Evolutionary conservation across 2,113 vertebrate genomes (phyloP), one percentile per base, ranked within the genome.

Genomic region (Podarcis raffonei): DNA sequence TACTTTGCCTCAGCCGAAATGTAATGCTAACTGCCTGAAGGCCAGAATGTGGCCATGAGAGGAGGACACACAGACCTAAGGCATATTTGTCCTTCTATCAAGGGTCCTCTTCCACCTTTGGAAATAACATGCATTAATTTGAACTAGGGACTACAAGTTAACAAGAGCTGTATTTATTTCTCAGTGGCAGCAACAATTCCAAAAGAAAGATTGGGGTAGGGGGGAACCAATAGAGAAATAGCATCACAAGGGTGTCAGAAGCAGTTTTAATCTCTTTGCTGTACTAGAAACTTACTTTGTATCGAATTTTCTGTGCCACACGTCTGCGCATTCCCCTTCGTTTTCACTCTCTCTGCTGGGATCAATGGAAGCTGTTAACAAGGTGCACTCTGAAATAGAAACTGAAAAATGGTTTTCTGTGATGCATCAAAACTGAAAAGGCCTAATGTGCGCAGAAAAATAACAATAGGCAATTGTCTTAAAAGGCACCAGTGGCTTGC

Each of bases 331-430:
- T 90, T 92, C 90, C 79, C 37, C 86, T 2, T 0, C 76, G 42
- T 20, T 91, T 6, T 86, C 74, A 88, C 15, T 77, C 30, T 87
- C 87, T 86, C 72, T 71, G 66, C 81, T 62, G 30, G 65, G 39
- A 92, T 93, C 89, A 92, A 81, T 93, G 75, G 1, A 83, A 82
- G 83, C 53, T 93, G 89, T 92, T 89, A 92, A 91, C 62, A 91
- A 86, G 42, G 66, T 86, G 89, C 91, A 62, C 18, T 62, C 59
- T 62, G 59, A 62, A 62, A 62, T 62, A 62, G 76, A 93, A 91
- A 62, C 59, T 20, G 18, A 62, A 62, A 62, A 62, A 62, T 62
- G 59, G 18, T 62, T 62, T 62, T 62, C 59, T 62, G 59, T 62
- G 59, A 62, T 62, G 59, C 59, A 62, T 62, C 59, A 62, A 62